A percentile compares a stretch with the other conserved stretches of the same genome.
Evolutionary conservation across 2,888 invertebrate genomes (phyloP).

Genomic region (Chymomyza procnemis): DNA sequence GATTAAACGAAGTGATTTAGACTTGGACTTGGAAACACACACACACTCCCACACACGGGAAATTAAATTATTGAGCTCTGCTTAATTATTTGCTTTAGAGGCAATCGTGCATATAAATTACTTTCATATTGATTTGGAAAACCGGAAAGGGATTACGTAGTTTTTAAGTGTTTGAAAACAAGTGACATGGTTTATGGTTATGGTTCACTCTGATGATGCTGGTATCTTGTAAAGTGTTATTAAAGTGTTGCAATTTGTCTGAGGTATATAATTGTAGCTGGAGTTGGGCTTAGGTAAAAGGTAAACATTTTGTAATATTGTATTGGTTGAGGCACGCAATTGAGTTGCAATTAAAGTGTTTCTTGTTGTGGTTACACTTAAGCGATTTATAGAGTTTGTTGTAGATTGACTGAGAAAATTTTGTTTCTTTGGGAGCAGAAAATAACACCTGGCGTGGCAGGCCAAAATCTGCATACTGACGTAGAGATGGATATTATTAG

Average conservation of each 20-base stretch:
- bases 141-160: neutral
- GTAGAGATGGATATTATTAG: too few relatives aligned
- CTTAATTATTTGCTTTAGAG: conserved; percentile 26
- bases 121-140: neutral
- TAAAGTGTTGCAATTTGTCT: neutral
- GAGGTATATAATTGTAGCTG: neutral
- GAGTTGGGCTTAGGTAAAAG: neutral
- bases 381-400: too few relatives aligned
- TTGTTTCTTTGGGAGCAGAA: too few relatives aligned
- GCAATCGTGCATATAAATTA: conserved; percentile 1
- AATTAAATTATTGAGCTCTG: conserved; percentile 35
- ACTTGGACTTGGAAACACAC: neutral
- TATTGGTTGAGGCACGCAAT: too few relatives aligned
- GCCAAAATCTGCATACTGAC: too few relatives aligned
- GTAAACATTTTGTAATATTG: neutral
- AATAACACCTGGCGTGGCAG: too few relatives aligned
- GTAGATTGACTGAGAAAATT: too few relatives aligned
- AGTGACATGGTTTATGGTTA: neutral
- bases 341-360: too few relatives aligned
- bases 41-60: neutral
- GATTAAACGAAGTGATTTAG: conserved; percentile 3
- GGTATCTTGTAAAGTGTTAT: too few relatives aligned
- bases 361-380: too few relatives aligned
- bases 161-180: neutral
- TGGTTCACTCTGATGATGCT: neutral